Base-by-base conservation (phyloP, 1,140 invertebrate species). In the Arion vulgaris region DNA sequence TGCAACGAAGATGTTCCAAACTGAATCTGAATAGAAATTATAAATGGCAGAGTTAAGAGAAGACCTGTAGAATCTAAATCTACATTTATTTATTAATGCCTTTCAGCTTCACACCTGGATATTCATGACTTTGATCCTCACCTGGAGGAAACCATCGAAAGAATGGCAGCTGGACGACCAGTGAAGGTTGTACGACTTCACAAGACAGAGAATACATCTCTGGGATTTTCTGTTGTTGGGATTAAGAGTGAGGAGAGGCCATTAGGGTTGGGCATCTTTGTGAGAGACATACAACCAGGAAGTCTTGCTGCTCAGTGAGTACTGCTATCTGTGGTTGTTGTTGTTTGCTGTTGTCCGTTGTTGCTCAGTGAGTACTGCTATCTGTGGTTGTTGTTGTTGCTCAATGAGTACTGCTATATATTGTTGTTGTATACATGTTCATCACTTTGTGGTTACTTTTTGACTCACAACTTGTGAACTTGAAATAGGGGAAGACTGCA, bases 211-310 rank as follows among this genome's bases (percentile, higher is more conserved):
- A 95, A 95, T 28, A 94, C 92, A 66, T 95, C 95, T 84, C 91
- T 96, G n/a, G 95, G 95, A 49, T 96, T 96, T 90, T 95, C 95
- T 89, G 95, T 96, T 9, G 95, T 96, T 81, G 95, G 95, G 19
- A 91, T 96, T 71, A 74, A 57, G 13, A 94, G 94, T 83, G 94
- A 93, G 85, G 95, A 95, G 88, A 87, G 88, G 51, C 80, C 94
- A 87, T 95, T 94, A n/a, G 95, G 96, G 88, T 92, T 95, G 36
- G 95, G 95, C 39, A 96, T 96, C 87, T 96, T 95, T 91, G 93
- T 96, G 26, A 95, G 96, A 91, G 95, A 96, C 88, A 95, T 96
- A 86, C 95, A 96, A 90, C 94, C 94, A 0, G 94, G 93, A 84
- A 95, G 95, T 34, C 95, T 96, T 75, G 95, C 95, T 81, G 95